These are phyloP conservation scores for Cardinalis cardinalis DNA, from an alignment of 2,113 vertebrate species.

Conservation along the genomic window DNA sequence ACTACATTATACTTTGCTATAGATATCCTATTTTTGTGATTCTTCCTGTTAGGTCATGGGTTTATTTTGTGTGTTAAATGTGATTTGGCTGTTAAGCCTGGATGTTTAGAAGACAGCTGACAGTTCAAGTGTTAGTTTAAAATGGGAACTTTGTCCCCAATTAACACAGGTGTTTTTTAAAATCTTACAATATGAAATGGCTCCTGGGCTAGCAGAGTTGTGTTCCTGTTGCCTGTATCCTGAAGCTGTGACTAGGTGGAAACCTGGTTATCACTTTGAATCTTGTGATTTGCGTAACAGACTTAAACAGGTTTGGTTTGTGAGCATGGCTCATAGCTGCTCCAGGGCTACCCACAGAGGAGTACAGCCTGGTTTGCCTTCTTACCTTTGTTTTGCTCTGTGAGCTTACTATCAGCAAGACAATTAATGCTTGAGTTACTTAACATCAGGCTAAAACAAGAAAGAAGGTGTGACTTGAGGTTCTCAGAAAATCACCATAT, in stretches of 20 bases:
- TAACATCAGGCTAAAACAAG: background rate
- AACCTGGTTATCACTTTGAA: background rate
- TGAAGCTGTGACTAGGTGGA: background rate
- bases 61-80: background rate
- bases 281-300: background rate
- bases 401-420: background rate
- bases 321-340: background rate
- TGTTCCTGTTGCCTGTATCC: background rate
- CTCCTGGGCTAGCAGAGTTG: background rate
- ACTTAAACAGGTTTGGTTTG: background rate
- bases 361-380: background rate
- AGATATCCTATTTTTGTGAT: background rate
- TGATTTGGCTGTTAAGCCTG: background rate
- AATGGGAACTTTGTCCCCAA: background rate
- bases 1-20: background rate
- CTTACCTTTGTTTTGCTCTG: background rate
- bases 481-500: background rate
- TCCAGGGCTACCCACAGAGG: background rate
- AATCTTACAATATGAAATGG: background rate
- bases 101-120: background rate
- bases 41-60: background rate
- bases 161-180: background rate
- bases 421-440: background rate
- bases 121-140: background rate
- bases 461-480: background rate